Evolutionary conservation across 2,888 invertebrate species (phyloP), one percentile per base, ranked within the genome.

Genomic region (Antheraea yamamai): DNA sequence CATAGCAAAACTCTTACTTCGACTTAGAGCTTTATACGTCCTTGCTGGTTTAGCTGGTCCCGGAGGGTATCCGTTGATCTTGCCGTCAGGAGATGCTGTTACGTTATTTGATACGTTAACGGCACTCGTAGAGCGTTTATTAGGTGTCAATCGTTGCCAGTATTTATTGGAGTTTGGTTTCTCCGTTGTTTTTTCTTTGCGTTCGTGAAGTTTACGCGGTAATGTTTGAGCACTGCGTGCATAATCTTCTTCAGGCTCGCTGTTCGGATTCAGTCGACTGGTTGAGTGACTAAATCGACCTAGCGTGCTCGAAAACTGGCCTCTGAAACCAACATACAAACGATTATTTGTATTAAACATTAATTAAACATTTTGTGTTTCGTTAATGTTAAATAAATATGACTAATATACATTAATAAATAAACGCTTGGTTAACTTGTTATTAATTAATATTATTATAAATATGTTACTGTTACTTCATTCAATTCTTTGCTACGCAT

Each of bases 1-100:
- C 82, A 97, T 97, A 95, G 97, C 98, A 93, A 98, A 97, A 89
- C 98, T 98, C 91, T 98, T 97, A 91, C 98, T 98, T 77, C 98
- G 95, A 77, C 97, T 96, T 68, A 98, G 92, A 35, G 97, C 96
- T 86, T 97, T 97, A 91, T 97, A 97, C 68, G 97, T 96, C 81
- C 97, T 95, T 55, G 97, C 97, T 14, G 98, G 98, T 87, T 98
- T 98, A 0, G 96, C 96, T 0, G 97, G 97, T 10, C 96, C 97
- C 55, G 96, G 91, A 72, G 94, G 93, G 78, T 92, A 92, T 30
- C 93, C 92, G 91, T 93, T 94, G 77, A 92, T 84, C 85, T 95
- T 91, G 68, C 87, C 89, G 81, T 94, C 94, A 2, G 91, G 87
- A 4, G 88, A 78, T 58, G 90, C 76, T 35, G 91, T 83, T n/a